Evolutionary conservation across 2,888 invertebrate genomes (phyloP).

Genomic region (Neria commutata): DNA sequence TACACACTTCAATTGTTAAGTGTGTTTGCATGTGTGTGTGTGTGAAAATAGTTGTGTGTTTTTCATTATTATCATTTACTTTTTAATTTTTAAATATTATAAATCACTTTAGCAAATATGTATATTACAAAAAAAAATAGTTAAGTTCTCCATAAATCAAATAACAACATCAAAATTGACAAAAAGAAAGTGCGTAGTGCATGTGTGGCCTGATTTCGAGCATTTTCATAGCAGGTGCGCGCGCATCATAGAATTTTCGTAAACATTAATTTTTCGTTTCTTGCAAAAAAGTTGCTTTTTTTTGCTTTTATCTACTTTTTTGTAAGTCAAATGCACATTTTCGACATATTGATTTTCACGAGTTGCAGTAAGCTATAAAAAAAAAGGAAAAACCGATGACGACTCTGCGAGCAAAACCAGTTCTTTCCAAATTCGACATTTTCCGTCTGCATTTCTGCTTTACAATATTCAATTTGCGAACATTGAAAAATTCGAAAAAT

Average conservation of each 20-base stretch:
- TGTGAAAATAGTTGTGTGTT: no score
- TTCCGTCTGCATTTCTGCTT: not conserved
- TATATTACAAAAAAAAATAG: not conserved
- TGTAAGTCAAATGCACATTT: no score
- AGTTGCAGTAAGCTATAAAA: no score
- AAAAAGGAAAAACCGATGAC: not conserved
- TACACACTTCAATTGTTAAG: no score
- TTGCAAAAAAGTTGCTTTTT: no score
- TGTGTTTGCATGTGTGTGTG: no score
- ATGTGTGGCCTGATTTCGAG: constrained; percentile 13
- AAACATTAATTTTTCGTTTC: no score
- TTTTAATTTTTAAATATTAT: not conserved
- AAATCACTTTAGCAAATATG: constrained; percentile 24
- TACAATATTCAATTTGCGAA: not conserved
- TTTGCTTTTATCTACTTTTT: no score
- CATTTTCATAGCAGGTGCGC: constrained; percentile 21
- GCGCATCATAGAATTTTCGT: no score
- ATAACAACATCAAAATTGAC: constrained; percentile 20
- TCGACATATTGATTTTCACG: no score
- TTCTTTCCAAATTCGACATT: not conserved
- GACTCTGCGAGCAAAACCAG: not conserved
- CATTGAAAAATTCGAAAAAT: not conserved
- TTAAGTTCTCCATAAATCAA: not conserved
- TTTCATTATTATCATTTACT: not conserved
- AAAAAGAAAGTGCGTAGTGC: no score